Conservation (phyloP, 2,113 vertebrate genomes). For the Phrynosoma platyrhinos region DNA sequence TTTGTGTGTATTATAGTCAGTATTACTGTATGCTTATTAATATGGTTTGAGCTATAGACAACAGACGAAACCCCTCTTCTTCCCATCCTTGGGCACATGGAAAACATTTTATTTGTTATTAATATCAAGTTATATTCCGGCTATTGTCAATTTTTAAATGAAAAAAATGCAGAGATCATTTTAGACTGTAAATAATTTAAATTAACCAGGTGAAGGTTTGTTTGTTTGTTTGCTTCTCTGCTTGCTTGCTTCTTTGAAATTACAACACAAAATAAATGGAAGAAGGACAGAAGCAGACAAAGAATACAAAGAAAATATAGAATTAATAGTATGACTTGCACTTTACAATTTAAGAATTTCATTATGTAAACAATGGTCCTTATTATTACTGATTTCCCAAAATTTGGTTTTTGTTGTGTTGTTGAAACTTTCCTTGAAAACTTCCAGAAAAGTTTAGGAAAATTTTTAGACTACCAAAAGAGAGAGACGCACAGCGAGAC, state of each 20-base stretch:
- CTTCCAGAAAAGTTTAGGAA: not conserved
- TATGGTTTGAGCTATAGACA: constrained; percentile 46
- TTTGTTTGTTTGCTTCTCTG: not conserved
- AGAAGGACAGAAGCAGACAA: not conserved
- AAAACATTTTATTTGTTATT: constrained; percentile 38
- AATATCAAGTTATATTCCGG: constrained; percentile 29
- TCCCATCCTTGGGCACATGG: not conserved
- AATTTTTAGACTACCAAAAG: not conserved
- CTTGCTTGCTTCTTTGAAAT: constrained; percentile 22
- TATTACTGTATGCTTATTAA: constrained; percentile 43
- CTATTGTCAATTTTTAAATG: constrained; percentile 41
- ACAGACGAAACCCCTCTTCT: not conserved
- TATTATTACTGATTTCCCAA: constrained; percentile 15
- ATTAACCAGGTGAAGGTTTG: not conserved
- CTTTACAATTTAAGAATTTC: not conserved
- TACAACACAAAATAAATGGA: not conserved
- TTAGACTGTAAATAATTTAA: constrained; percentile 36
- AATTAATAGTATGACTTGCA: not conserved
- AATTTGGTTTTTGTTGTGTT: not conserved
- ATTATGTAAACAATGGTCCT: constrained; percentile 18
- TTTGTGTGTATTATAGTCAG: constrained; percentile 43
- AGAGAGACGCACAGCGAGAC: too few relatives aligned
- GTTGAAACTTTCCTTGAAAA: not conserved
- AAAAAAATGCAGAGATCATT: constrained; percentile 41
- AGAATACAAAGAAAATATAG: not conserved